phyloP scores from a whole-genome alignment of 2,113 vertebrate species.

The Guaruba guarouba region DNA sequence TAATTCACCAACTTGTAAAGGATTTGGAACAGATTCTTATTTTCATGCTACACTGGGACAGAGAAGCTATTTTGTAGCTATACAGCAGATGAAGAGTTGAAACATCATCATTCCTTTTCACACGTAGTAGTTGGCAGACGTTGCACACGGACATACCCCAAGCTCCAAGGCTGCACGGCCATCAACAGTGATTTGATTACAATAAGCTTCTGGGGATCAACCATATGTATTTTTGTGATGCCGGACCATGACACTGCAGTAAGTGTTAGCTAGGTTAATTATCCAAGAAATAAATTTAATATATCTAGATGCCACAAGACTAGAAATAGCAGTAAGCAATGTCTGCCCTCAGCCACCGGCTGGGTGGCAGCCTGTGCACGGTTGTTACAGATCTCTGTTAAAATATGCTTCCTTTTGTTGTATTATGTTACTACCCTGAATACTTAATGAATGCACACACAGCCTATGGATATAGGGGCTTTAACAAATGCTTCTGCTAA shows the following conservation, averaged over 20 bases:
- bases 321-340: conserved; percentile 14
- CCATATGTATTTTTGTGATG: not conserved
- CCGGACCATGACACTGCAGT: not conserved
- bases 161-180: not conserved
- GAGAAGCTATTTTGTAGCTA: not conserved
- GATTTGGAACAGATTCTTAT: not conserved
- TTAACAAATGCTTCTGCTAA: conserved; percentile 60
- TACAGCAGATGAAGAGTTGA: not conserved
- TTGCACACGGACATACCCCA: accelerated
- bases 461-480: conserved; percentile 45
- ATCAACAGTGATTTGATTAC: not conserved
- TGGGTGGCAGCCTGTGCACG: not conserved
- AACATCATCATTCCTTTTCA: not conserved
- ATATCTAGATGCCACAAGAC: not conserved
- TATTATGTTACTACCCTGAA: conserved; percentile 48
- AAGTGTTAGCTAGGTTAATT: not conserved
- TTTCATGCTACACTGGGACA: not conserved
- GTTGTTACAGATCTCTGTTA: conserved; percentile 9
- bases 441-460: conserved; percentile 30
- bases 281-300: conserved; percentile 10
- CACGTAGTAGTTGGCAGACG: not conserved
- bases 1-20: not conserved
- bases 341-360: not conserved
- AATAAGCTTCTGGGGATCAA: conserved; percentile 9
- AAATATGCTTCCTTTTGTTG: conserved; percentile 56